Evolutionary conservation across 2,888 invertebrate genomes (phyloP).

Genomic region (Thelaira solivaga): DNA sequence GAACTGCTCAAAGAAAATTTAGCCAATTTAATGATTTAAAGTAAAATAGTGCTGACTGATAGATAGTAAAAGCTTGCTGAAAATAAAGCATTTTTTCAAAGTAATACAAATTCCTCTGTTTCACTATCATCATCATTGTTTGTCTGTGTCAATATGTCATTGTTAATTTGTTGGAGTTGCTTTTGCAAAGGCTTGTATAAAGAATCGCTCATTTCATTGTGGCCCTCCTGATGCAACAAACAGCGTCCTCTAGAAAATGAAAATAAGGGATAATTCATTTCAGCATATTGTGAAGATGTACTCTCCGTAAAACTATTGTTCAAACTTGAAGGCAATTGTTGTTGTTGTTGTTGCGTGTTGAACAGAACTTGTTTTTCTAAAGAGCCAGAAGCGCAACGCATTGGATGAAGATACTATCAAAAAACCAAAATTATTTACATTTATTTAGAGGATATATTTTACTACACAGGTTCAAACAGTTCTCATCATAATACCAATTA

Average conservation of each 20-base stretch:
- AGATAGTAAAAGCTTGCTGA: slow-evolving; percentile 1
- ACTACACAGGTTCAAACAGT: no score
- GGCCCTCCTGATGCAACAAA: slow-evolving; percentile 77
- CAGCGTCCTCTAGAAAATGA: slow-evolving; percentile 86
- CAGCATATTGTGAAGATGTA: slow-evolving; percentile 70
- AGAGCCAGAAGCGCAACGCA: slow-evolving; percentile 72
- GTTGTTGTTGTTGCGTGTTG: slow-evolving; percentile 38
- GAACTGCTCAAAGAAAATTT: neutral
- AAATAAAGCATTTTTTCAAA: slow-evolving; percentile 74
- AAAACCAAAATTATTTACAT: slow-evolving; percentile 23
- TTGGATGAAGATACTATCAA: slow-evolving; percentile 79
- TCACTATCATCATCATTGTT: slow-evolving; percentile 83
- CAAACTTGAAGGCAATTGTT: slow-evolving; percentile 51
- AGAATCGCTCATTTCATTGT: slow-evolving; percentile 73
- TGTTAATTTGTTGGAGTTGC: slow-evolving; percentile 79
- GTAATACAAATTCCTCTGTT: slow-evolving; percentile 85
- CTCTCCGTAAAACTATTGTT: slow-evolving; percentile 61
- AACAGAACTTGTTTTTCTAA: slow-evolving; percentile 65
- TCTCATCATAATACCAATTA: no score
- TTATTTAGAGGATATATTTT: no score
- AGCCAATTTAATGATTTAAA: no score
- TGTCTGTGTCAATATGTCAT: slow-evolving; percentile 76
- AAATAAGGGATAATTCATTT: slow-evolving; percentile 87
- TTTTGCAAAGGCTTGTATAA: slow-evolving; percentile 79
- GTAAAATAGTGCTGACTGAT: neutral